These are phyloP conservation scores for Esperia sulphurella DNA, from an alignment of 2,888 invertebrate species.

Conservation along the genomic window DNA sequence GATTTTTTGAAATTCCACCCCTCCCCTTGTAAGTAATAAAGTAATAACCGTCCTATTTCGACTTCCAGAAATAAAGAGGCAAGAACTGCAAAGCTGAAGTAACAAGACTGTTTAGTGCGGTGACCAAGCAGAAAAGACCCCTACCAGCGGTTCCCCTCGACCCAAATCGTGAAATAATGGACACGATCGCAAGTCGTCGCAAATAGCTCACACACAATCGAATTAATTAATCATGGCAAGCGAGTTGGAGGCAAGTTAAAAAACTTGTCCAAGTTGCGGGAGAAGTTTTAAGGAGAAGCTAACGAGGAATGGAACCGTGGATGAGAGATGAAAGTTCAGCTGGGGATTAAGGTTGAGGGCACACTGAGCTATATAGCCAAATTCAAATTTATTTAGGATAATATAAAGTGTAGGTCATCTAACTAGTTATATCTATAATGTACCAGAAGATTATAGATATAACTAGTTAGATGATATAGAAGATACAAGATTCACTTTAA, in stretches of 20 bases:
- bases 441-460: too few species aligned
- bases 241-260: conserved; percentile 64
- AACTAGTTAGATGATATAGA: too few species aligned
- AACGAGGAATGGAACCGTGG: conserved; percentile 68
- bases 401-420: too few species aligned
- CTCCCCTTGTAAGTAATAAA: too few species aligned
- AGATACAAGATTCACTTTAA: too few species aligned
- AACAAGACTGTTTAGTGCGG: conserved; percentile 62
- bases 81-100: conserved; percentile 44
- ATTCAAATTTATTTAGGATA: too few species aligned
- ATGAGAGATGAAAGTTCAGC: conserved; percentile 66
- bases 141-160: conserved; percentile 47
- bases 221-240: conserved; percentile 76
- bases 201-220: conserved; percentile 70
- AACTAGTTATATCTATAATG: too few species aligned
- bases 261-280: conserved; percentile 62
- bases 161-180: conserved; percentile 68
- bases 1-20: too few species aligned
- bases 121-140: conserved; percentile 68
- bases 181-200: conserved; percentile 54
- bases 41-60: conserved; percentile 17
- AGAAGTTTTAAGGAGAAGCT: conserved; percentile 74
- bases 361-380: conserved; percentile 4
- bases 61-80: neutral
- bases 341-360: conserved; percentile 1